Base-by-base conservation (phyloP, 2,888 invertebrate genomes). In the Calameuta idolon region DNA sequence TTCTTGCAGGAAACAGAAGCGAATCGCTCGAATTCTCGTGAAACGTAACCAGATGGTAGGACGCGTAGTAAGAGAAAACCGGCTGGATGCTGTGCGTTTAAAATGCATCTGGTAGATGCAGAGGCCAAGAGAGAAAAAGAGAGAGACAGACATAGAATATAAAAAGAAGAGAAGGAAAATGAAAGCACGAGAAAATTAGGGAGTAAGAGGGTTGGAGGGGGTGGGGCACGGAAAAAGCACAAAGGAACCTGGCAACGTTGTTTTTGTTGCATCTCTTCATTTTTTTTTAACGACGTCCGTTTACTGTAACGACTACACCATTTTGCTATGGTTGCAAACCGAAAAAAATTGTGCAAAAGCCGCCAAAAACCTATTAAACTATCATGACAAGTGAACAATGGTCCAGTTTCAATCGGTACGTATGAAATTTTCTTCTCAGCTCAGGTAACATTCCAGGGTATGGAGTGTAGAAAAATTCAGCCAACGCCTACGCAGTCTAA, bases 91-190 rank as follows among this genome's bases (percentile, higher is more conserved):
- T 23, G 55, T 23, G 23, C 23, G 55, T 55, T 55, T 55, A 55
- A 55, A 55, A 55, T 23, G 71, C 33, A 71, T 31, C 15, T 69
- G 73, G 76, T 68, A 34, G 33, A 75, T 15, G 35, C 30, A 23
- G 23, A 31, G 35, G 40, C 73, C 69, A 15, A 37, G 3, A 69
- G 31, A 73, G 68, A 69, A 73, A 68, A 34, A 23, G 31, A 73
- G 75, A 75, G 30, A 74, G 75, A 73, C 37, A 76, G 75, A 73
- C 68, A 77, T 34, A 76, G 75, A 79, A 69, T 69, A 73, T 34
- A n/a, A 34, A 35, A 34, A 12, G 33, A 73, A 69, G 37, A 76
- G 69, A 69, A 78, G 23, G 23, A 55, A 55, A 55, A 55, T 55
- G 23, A 9, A 23, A 23, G 55, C 55, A 55, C 23, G 9, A 55